Base-by-base conservation (phyloP, 2,113 vertebrate genomes). In the Microtus montanus region DNA sequence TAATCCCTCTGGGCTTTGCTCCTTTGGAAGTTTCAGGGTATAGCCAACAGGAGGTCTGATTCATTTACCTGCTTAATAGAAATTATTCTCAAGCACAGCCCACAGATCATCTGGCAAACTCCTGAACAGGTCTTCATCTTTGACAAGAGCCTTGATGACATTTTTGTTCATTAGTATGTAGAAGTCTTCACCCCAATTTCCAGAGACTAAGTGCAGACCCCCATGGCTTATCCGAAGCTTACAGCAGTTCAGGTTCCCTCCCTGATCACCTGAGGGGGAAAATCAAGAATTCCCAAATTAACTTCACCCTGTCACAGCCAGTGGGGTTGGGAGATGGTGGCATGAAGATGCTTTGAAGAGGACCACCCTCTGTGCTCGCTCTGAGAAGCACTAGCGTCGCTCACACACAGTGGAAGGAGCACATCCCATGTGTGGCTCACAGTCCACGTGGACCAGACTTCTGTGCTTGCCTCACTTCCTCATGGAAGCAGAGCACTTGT, bases 201-300 rank as follows among this genome's bases (percentile, higher is more conserved):
- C 47, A 66, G 14, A 4, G 26, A 22, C 19, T 44, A 41, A 82
- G 7, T 24, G 5, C 14, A 47, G 73, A 4, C 13, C 26, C 35
- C 26, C 35, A 2, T 12, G 11, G 26, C 24, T 64, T 52, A 41
- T 44, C 33, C 10, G 5, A 58, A 58, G 54, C 54, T 58, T 58
- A 58, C 78, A 26, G 78, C 91, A 52, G 14, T 24, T 61, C 20
- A 24, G 6, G 30, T 58, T 24, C 6, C 52, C 63, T 49, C 15
- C 26, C 74, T 83, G 30, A 54, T 58, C 15, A 68, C 19, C 12
- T 61, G 2, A 13, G 19, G 13, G 0, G 6, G 0, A 13, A 1
- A 9, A 63, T 3, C 12, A 38, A 33, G 11, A 64, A 26, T 9
- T 35, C 52, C 52, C 71, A 58, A 73, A 54, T 84, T 38, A 22